These are phyloP conservation scores for Frankliniella intonsa DNA, from an alignment of 2,888 invertebrate species.

Conservation along the genomic window DNA sequence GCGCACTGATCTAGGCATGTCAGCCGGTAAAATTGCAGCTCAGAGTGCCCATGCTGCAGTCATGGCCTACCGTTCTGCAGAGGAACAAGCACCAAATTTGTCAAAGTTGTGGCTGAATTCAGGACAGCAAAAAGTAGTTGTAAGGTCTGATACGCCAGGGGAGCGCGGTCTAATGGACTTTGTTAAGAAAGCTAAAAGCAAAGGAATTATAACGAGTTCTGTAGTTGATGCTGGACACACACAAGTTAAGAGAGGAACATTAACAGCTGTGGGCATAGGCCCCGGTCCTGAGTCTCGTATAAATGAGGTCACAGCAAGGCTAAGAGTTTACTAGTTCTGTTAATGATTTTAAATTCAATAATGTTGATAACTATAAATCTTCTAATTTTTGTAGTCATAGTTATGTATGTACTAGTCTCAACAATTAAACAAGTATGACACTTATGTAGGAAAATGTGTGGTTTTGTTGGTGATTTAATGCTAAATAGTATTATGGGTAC, in stretches of 20 bases:
- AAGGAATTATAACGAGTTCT: slow-evolving; percentile 66
- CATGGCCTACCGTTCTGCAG: slow-evolving; percentile 57
- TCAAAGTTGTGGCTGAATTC: slow-evolving; percentile 58
- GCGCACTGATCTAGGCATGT: slow-evolving; percentile 68
- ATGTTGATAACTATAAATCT: too few relatives aligned
- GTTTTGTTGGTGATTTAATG: too few relatives aligned
- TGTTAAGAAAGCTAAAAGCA: slow-evolving; percentile 61
- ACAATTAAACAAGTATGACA: too few relatives aligned
- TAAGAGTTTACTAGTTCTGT: slow-evolving; percentile 58
- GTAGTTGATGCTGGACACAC: slow-evolving; percentile 91
- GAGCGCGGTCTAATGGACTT: slow-evolving; percentile 68
- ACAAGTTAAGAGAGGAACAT: slow-evolving; percentile 82
- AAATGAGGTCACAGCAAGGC: slow-evolving; percentile 79
- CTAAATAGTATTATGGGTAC: too few relatives aligned
- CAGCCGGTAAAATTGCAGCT: slow-evolving; percentile 71
- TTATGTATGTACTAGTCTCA: too few relatives aligned
- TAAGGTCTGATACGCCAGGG: slow-evolving; percentile 50
- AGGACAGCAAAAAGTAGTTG: slow-evolving; percentile 72
- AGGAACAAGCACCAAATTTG: slow-evolving; percentile 46
- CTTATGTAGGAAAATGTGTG: too few relatives aligned
- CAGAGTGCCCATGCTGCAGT: slow-evolving; percentile 78
- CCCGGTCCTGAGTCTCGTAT: slow-evolving; percentile 74
- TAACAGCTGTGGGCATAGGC: slow-evolving; percentile 89
- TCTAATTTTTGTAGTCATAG: too few relatives aligned
- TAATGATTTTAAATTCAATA: too few relatives aligned